Base-by-base conservation (phyloP, 2,113 vertebrate species). In the Sylvia atricapilla region DNA sequence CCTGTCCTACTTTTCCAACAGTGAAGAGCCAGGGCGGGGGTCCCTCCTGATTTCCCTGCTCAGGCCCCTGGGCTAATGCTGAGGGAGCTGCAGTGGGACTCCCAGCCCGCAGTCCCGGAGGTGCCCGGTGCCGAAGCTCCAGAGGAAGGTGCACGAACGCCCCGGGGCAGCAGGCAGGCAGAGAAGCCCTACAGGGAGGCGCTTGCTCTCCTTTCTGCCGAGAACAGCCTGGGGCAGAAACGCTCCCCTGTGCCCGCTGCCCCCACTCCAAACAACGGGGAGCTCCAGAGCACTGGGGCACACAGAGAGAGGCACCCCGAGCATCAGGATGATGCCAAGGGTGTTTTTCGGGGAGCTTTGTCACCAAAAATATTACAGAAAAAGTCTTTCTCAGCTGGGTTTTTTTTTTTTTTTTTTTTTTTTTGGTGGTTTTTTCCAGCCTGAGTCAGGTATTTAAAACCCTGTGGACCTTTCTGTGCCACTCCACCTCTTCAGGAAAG, bases 1-100 rank as follows among this genome's bases (percentile, higher is more conserved):
- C 79, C 76, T 96, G 96, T 49, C 95, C 96, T 95, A 96, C 90
- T 96, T 97, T 92, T 59, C 37, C 59, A 90, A 35, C 63, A 88
- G 39, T 58, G 50, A 69, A 22, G 37, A 90, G 82, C 59, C 19
- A 17, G 37, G 58, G 75, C 30, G 2, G 73, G 52, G 63, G 60
- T 90, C 90, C 94, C 96, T 83, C 59, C 88, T 90, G 92, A 83
- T 62, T 95, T 94, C 78, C 55, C 66, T 87, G 14, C 66, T 52
- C 84, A 47, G 60, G 69, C 95, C 87, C 90, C 92, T 83, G 68
- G 92, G 90, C 94, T 74, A 69, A 62, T 76, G 59, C 79, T 37
- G 50, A 23, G 39, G 82, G 83, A 88, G 72, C 63, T 75, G 72
- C 85, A 17, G 30, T 2, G 46, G 58, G 28, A 41, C 55, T 41